These are phyloP conservation scores for Sebastes nivosus DNA, from an alignment of 2,797 vertebrate genomes.

Conservation along the genomic window DNA sequence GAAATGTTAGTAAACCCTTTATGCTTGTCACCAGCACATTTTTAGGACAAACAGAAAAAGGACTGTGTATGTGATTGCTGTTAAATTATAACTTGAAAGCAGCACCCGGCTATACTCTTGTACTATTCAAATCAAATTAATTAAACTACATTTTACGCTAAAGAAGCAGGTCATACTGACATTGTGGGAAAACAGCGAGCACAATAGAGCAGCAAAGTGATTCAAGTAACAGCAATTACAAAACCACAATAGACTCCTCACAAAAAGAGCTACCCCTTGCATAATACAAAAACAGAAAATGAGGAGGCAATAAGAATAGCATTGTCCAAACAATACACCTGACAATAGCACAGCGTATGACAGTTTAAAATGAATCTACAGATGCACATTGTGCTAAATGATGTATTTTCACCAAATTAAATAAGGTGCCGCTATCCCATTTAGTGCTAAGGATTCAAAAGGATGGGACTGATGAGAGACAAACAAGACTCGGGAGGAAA, in stretches of 20 bases:
- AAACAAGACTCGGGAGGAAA: conserved; percentile 14
- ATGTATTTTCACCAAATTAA: conserved; percentile 33
- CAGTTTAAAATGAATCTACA: conserved; percentile 20
- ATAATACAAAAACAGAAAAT: conserved; percentile 40
- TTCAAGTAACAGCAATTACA: conserved; percentile 60
- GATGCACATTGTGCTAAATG: conserved; percentile 19
- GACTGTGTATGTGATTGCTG: neutral
- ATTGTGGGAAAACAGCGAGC: conserved; percentile 33
- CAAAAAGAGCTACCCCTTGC: conserved; percentile 35
- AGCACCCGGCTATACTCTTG: conserved; percentile 11
- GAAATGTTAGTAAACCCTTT: conserved; percentile 43
- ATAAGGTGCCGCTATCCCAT: conserved; percentile 6
- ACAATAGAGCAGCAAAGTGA: conserved; percentile 50
- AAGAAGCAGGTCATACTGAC: conserved; percentile 33
- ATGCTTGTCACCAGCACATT: conserved; percentile 22
- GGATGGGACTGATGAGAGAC: conserved; percentile 12
- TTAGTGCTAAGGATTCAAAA: conserved; percentile 19
- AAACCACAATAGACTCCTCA: conserved; percentile 47
- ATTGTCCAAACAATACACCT: conserved; percentile 45
- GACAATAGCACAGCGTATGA: conserved; percentile 29
- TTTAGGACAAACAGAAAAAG: conserved; percentile 22
- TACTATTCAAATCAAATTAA: conserved; percentile 57
- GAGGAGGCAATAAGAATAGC: conserved; percentile 43
- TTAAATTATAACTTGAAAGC: conserved; percentile 51
- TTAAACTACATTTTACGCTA: conserved; percentile 46